These are phyloP conservation scores for Otocyon megalotis DNA, from an alignment of 2,113 vertebrate species.

Conservation along the genomic window DNA sequence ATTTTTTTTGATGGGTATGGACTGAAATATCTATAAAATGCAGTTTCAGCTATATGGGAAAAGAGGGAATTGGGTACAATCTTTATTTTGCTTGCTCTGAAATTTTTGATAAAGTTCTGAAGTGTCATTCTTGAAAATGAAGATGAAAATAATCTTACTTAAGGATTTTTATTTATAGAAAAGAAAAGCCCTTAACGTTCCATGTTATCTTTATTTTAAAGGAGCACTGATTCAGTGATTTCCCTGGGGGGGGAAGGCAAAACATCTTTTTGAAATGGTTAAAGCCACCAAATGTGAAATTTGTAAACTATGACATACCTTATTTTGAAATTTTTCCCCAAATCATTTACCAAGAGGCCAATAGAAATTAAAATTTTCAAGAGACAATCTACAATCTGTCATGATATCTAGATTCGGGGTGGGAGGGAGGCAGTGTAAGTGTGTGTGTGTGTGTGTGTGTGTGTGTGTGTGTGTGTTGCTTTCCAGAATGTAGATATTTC, in stretches of 20 bases:
- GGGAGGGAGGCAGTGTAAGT: constrained; percentile 20
- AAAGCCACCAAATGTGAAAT: constrained; percentile 18
- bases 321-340: neutral
- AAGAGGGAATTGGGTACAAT: constrained; percentile 26
- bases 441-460: constrained; percentile 28
- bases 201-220: constrained; percentile 39
- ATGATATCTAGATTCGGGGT: constrained; percentile 69
- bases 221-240: neutral
- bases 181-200: neutral
- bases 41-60: constrained; percentile 57
- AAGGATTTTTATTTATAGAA: constrained; percentile 7
- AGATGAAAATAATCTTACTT: constrained; percentile 58
- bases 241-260: neutral
- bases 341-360: neutral
- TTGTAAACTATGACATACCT: neutral
- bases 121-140: constrained; percentile 63
- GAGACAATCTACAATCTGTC: neutral
- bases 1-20: constrained; percentile 53
- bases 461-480: constrained; percentile 18
- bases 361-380: constrained; percentile 57
- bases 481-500: constrained; percentile 58
- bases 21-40: constrained; percentile 60
- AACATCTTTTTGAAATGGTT: constrained; percentile 1
- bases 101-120: constrained; percentile 72
- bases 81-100: constrained; percentile 70